Percentiles rank a stretch among this genome's conserved stretches.
Conservation (phyloP, 2,113 vertebrate genomes). For the Siphamia tubifer region DNA sequence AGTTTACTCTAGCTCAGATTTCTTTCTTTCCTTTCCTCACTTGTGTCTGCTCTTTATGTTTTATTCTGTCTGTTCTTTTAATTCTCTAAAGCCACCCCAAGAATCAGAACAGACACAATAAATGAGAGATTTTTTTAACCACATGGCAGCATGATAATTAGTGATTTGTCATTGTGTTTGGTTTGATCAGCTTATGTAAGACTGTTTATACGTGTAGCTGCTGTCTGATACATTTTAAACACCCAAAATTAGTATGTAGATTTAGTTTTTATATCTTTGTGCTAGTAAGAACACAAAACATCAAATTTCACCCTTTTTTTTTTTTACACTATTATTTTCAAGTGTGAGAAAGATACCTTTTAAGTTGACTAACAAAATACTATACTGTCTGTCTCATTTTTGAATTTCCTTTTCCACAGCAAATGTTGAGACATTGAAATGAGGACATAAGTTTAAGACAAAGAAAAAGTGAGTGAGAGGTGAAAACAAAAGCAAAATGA, state of each 20-base stretch:
- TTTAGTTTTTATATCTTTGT: too few species aligned
- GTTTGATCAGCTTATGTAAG: slow-evolving; percentile 44
- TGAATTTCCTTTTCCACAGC: not conserved
- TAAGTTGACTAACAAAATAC: too few species aligned
- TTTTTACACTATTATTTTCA: not conserved
- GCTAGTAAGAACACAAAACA: too few species aligned
- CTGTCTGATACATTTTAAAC: slow-evolving; percentile 9
- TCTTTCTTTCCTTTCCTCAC: not conserved
- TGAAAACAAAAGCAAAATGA: not conserved
- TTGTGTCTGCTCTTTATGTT: not conserved
- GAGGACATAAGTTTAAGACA: not conserved
- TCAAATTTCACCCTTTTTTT: not conserved
- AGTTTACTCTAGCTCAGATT: slow-evolving; percentile 18
- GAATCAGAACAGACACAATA: not conserved
- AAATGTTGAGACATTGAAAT: not conserved
- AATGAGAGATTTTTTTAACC: not conserved
- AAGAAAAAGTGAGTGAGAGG: not conserved
- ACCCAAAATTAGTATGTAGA: too few species aligned
- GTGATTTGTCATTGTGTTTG: slow-evolving; percentile 45
- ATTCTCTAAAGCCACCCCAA: not conserved
- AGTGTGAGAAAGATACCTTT: too few species aligned
- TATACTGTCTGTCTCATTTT: too few species aligned
- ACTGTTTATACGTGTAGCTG: not conserved
- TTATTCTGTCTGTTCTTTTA: not conserved
- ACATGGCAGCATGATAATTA: slow-evolving; percentile 9